A percentile compares a stretch with the other conserved stretches of the same genome.
These are phyloP conservation scores for Lypha dubia DNA, from an alignment of 2,888 invertebrate genomes.

Conservation along the genomic window DNA sequence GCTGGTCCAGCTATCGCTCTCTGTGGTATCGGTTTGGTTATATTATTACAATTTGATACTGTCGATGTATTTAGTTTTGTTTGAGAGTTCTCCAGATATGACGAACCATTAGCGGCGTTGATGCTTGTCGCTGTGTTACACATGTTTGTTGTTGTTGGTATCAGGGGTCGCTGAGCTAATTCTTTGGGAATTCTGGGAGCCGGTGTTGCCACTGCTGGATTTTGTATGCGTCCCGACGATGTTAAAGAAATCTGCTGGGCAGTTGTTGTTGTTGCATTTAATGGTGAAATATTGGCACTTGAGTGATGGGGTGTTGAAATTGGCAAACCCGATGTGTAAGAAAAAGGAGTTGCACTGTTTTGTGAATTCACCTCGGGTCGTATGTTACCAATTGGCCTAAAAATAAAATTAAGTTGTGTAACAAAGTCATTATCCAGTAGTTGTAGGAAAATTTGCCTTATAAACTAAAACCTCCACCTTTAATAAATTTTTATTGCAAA, in stretches of 20 bases:
- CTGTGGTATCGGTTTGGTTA: conserved; percentile 79
- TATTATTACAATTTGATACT: conserved; percentile 40
- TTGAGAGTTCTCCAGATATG: conserved; percentile 71
- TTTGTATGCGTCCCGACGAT: conserved; percentile 79
- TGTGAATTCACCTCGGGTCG: conserved; percentile 81
- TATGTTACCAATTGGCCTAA: conserved; percentile 84
- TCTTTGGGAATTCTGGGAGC: conserved; percentile 82
- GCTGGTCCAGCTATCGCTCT: conserved; percentile 84
- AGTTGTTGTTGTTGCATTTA: conserved; percentile 47
- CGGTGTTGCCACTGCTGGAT: conserved; percentile 81
- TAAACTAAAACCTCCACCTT: conserved; percentile 30
- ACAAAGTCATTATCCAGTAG: conserved; percentile 19
- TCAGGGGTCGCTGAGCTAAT: conserved; percentile 80
- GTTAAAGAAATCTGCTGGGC: conserved; percentile 53
- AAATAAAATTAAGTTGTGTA: conserved; percentile 70
- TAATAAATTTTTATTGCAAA: conserved; percentile 17
- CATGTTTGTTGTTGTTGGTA: conserved; percentile 20
- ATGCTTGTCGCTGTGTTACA: conserved; percentile 57
- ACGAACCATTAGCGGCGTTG: conserved; percentile 48
- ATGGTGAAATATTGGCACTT: conserved; percentile 73
- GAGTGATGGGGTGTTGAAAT: conserved; percentile 46
- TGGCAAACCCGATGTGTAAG: conserved; percentile 63
- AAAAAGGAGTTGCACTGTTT: conserved; percentile 72
- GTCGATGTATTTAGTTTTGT: conserved; percentile 29
- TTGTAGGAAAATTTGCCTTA: conserved; percentile 3